Evolutionary conservation across 2,888 invertebrate genomes (phyloP).

Genomic region (Ischnura elegans): DNA sequence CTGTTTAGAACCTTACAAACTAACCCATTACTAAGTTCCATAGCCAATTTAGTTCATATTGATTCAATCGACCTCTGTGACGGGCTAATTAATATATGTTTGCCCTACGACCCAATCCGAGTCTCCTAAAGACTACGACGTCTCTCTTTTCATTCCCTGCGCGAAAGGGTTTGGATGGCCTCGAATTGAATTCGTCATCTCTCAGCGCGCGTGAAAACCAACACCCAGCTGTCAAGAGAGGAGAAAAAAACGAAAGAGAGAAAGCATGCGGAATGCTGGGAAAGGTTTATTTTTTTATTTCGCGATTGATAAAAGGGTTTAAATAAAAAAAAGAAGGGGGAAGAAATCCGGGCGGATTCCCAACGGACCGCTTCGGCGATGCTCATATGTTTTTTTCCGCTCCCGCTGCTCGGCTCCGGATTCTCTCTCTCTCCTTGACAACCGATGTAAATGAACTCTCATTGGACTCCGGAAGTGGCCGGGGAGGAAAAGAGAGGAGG

Average conservation of each 20-base stretch:
- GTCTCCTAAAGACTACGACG: neutral
- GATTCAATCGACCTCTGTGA: too few species aligned
- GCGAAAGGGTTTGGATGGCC: neutral
- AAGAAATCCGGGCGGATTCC: neutral
- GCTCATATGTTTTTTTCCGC: constrained; percentile 14
- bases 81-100: too few species aligned
- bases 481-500: too few species aligned
- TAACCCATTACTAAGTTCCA: too few species aligned
- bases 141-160: neutral
- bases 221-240: neutral
- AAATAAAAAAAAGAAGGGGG: neutral
- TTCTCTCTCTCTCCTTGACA: neutral
- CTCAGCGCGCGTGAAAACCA: neutral
- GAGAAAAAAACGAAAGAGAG: neutral
- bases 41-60: too few species aligned
- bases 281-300: neutral
- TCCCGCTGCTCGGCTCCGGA: neutral
- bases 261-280: neutral
- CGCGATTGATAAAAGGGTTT: too few species aligned
- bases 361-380: neutral
- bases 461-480: constrained; percentile 17
- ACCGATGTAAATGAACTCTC: constrained; percentile 54
- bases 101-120: neutral
- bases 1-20: too few species aligned
- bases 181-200: neutral